Base-by-base conservation (phyloP, 2,113 vertebrate species). In the Oryzias celebensis region DNA sequence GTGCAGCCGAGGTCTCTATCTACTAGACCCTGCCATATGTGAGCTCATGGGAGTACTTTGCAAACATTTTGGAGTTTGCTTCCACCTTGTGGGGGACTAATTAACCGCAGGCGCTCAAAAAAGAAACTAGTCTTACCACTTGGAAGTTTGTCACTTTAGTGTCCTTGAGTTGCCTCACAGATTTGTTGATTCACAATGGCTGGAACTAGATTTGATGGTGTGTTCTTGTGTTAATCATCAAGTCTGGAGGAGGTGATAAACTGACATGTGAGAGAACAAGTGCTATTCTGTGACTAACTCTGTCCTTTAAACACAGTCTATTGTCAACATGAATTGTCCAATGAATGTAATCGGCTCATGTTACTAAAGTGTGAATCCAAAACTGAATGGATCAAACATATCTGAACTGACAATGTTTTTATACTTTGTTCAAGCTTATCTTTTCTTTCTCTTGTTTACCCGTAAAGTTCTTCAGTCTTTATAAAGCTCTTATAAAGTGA, bases 141-240 rank as follows among this genome's bases (percentile, higher is more conserved):
- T 45, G 51, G 18, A 76, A 73, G 55, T 71, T 75, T 17, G 4
- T 72, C 74, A 60, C 61, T 65, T 53, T 31, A 60, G 53, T 75
- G 81, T 79, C 81, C 78, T 85, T 84, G 83, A 77, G 63, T 63
- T 18, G 62, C 50, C 59, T 61, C 70, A 71, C 73, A 78, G 66
- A 71, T 80, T 60, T 77, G 73, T 67, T 82, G 71, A 80, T 77
- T 75, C 65, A 73, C 64, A 70, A 57, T 31, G 68, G 77, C 62
- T 53, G 66, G 58, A 58, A 48, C 53, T 73, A 63, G 53, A 63
- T 78, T 62, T 61, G 51, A 57, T 18, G 0, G 22, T n/a, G 42
- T 50, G 48, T 43, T 49, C 67, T 41, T 62, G 51, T 41, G 62
- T 14, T 63, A 61, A 50, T 23, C 14, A 28, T 47, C 66, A 60